Evolutionary conservation across 2,113 vertebrate genomes (phyloP), one percentile per base, ranked within the genome.

Genomic region (Gymnarchus niloticus): DNA sequence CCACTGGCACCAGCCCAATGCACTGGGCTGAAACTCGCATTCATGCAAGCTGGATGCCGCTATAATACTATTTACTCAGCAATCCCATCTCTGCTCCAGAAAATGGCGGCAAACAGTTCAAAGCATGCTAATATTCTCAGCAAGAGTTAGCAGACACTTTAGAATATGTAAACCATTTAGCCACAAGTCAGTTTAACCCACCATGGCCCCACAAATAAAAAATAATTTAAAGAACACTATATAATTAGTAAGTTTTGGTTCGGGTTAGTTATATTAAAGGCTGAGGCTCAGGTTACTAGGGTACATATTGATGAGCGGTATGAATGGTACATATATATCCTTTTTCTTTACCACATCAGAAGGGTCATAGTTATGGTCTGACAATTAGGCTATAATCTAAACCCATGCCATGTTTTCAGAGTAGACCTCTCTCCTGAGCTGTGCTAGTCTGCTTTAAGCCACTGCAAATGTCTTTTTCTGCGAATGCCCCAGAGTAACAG

Each of bases 1-100:
- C 65, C 85, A 89, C 91, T 83, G 87, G 84, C 85, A 48, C 83
- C 91, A 88, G 90, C n/a, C 41, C 23, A 80, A 12, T 51, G 8
- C 77, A 48, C 48, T 48, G 77, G 9, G 21, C 48, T 48, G 23
- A n/a, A 51, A 49, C 23, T 44, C n/a, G n/a, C 77, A 10, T 51
- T 51, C 48, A 81, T 3, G 25, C 41, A 81, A 81, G 23, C 21
- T 49, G 19, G 2, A 48, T 25, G 41, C 17, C 9, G 46, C 44
- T 23, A 41, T 25, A 80, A 48, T 25, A 49, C 44, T 51, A n/a
- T 14, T 51, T 49, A 80, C 9, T 80, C 25, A 80, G n/a, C 21
- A 28, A 69, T 69, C 65, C 65, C 28, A 37, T 73, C 33, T 37
- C 14, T 2, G 6, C 65, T 73, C 2, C n/a, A 73, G n/a, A n/a